Base-by-base conservation (phyloP, 1,140 invertebrate genomes). In the Ectropis grisescens region DNA sequence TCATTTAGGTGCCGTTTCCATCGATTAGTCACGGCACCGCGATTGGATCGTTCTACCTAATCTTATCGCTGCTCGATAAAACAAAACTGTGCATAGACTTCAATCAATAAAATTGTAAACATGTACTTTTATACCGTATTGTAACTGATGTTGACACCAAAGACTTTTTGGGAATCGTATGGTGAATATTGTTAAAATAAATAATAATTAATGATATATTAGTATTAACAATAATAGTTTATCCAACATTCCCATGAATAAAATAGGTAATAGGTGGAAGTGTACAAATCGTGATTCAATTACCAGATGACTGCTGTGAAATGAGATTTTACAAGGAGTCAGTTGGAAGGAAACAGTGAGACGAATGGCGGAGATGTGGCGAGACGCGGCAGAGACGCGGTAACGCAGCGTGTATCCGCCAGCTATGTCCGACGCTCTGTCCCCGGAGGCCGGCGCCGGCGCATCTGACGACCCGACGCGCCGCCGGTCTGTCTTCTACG, bases 401-500 rank as follows among this genome's bases (percentile, higher is more conserved):
- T 75, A 69, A 76, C 43, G 55, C 58, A 57, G 68, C 67, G 60
- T 74, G 53, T 49, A 64, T 80, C 69, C 70, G 66, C 58, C 47
- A 50, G 57, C 47, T 42, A 78, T 78, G 76, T 64, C 75, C 37
- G 46, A 56, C 45, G 41, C 60, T 14, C 44, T 69, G 42, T 62
- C 69, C 22, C 58, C 69, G 13, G 56, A 56, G 32, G 51, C 51
- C 29, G 50, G 58, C 37, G 36, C 56, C 47, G 58, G 54, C 53
- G 36, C 55, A 45, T 59, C 56, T 52, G 78, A 68, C 40, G 80
- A 82, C 28, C 61, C 74, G 45, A 54, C 66, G 14, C 68, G 84
- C 8, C 82, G 86, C 19, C 82, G 85, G 29, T 87, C 86, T 29
- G 83, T 85, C 33, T 87, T 87, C 66, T 87, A 87, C 51, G 83